Evolutionary conservation across 2,797 vertebrate genomes (phyloP).

Genomic region (Iguana delicatissima): DNA sequence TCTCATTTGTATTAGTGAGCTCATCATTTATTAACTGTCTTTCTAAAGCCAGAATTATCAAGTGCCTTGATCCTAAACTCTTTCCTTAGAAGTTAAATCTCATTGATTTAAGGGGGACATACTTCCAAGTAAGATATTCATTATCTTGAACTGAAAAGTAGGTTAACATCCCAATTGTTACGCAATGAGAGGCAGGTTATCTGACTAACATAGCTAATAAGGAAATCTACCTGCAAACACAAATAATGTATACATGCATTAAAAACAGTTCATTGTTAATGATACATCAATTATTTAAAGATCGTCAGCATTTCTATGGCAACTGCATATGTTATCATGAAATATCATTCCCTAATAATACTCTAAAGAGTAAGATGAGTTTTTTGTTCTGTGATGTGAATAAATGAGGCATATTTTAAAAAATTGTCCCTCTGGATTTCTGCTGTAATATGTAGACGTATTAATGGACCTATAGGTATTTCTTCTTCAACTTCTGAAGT

Average conservation of each 20-base stretch:
- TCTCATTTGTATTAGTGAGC: slow-evolving; percentile 13
- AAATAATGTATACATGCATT: slow-evolving; percentile 50
- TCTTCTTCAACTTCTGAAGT: too few species aligned
- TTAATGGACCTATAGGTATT: not conserved
- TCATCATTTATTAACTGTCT: slow-evolving; percentile 22
- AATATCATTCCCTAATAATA: slow-evolving; percentile 48
- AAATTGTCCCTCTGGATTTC: slow-evolving; percentile 9
- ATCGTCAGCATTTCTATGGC: slow-evolving; percentile 63
- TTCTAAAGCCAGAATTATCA: slow-evolving; percentile 16
- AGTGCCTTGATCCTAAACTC: slow-evolving; percentile 16
- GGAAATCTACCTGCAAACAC: slow-evolving; percentile 44
- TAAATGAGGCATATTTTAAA: slow-evolving; percentile 40
- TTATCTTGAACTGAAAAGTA: slow-evolving; percentile 21
- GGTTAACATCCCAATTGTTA: not conserved
- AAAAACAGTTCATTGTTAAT: slow-evolving; percentile 68
- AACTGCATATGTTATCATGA: slow-evolving; percentile 56
- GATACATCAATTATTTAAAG: slow-evolving; percentile 72
- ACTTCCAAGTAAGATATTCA: slow-evolving; percentile 1
- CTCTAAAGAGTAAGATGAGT: slow-evolving; percentile 44
- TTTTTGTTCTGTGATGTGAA: slow-evolving; percentile 33
- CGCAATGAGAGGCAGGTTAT: not conserved
- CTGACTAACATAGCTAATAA: slow-evolving; percentile 17
- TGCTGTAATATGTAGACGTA: not conserved
- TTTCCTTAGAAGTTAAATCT: slow-evolving; percentile 27
- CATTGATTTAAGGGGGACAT: slow-evolving; percentile 13